These are phyloP conservation scores for Sialis fuliginosa DNA, from an alignment of 2,888 invertebrate species.

Conservation along the genomic window DNA sequence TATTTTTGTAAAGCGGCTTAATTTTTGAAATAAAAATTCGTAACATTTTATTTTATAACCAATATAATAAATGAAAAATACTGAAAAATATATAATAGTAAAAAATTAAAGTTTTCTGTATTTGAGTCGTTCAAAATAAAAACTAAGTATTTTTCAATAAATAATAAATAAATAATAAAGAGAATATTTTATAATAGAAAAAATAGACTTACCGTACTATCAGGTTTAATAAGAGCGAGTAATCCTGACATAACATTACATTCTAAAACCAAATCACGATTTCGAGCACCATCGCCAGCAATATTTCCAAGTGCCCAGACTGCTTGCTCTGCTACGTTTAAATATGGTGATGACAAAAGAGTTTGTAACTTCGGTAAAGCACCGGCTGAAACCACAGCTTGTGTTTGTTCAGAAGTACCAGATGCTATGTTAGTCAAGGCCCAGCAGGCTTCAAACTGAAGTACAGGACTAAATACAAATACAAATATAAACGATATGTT, in stretches of 20 bases:
- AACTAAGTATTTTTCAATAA: slow-evolving; percentile 1
- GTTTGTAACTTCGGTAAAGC: slow-evolving; percentile 68
- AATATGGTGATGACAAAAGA: slow-evolving; percentile 46
- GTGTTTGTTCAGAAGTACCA: slow-evolving; percentile 81
- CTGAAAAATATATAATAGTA: too few species aligned
- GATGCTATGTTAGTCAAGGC: slow-evolving; percentile 95
- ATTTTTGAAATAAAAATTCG: too few species aligned
- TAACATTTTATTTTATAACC: too few species aligned
- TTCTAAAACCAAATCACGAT: slow-evolving; percentile 66
- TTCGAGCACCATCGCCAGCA: slow-evolving; percentile 70
- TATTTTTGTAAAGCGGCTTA: too few species aligned
- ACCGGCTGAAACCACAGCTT: slow-evolving; percentile 68
- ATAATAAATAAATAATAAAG: too few species aligned
- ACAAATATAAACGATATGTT: not conserved
- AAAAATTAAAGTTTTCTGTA: too few species aligned
- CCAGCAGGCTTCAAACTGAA: slow-evolving; percentile 96
- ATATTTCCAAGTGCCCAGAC: slow-evolving; percentile 98
- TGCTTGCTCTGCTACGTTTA: slow-evolving; percentile 75
- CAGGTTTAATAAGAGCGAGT: slow-evolving; percentile 42
- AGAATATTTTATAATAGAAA: not conserved
- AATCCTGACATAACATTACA: slow-evolving; percentile 55
- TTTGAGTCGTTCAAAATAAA: not conserved
- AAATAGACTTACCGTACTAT: slow-evolving; percentile 28
- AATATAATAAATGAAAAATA: too few species aligned
- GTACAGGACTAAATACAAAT: slow-evolving; percentile 34